Evolutionary conservation across 1,140 invertebrate species (phyloP).

Genomic region (Zelostemma sp.): DNA sequence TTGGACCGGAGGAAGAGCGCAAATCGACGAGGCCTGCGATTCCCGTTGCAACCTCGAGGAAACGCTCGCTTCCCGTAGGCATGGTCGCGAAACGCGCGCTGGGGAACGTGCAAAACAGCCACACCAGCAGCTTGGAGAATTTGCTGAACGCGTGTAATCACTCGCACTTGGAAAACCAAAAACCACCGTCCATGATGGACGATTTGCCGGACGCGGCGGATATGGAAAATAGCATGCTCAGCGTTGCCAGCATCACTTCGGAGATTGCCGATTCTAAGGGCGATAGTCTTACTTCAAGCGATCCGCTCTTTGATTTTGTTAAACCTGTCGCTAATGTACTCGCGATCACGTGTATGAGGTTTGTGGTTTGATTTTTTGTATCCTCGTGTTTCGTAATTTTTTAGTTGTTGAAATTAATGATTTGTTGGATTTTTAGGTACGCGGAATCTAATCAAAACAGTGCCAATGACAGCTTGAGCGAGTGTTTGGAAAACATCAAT

Average conservation of each 20-base stretch:
- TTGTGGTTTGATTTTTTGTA: no score
- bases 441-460: constrained; percentile 59
- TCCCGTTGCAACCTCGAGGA: constrained; percentile 55
- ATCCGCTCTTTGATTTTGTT: constrained; percentile 60
- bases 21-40: constrained; percentile 13
- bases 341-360: constrained; percentile 62
- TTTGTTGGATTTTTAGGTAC: constrained; percentile 41
- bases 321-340: constrained; percentile 65
- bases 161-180: constrained; percentile 82
- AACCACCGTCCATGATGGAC: constrained; percentile 86
- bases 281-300: constrained; percentile 57
- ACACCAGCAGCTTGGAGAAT: constrained; percentile 75
- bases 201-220: constrained; percentile 77
- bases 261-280: constrained; percentile 76
- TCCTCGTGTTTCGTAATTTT: constrained; percentile 1
- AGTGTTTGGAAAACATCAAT: constrained; percentile 76
- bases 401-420: constrained; percentile 7
- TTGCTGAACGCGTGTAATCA: constrained; percentile 72
- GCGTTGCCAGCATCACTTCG: constrained; percentile 85
- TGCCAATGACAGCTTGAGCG: constrained; percentile 69
- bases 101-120: constrained; percentile 71
- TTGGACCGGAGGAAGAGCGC: constrained; percentile 26
- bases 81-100: constrained; percentile 79
- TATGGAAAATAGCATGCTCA: constrained; percentile 85
- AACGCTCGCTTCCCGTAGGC: constrained; percentile 78